phyloP scores from a whole-genome alignment of 2,797 vertebrate genomes.

The Chiloscyllium punctatum region DNA sequence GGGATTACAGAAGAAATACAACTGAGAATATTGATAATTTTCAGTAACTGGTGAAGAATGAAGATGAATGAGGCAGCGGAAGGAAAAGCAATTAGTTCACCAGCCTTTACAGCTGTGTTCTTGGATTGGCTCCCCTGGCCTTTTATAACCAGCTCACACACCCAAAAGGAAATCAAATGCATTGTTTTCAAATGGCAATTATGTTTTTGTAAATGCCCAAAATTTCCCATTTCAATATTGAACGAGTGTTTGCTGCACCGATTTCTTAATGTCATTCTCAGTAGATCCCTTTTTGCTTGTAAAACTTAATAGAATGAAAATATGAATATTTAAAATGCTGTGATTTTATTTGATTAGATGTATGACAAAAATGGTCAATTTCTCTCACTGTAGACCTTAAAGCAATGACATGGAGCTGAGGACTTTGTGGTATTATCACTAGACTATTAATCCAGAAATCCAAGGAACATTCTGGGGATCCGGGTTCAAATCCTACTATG shows the following conservation, averaged over 20 bases:
- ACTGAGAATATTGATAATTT: constrained; percentile 89
- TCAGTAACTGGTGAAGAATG: constrained; percentile 88
- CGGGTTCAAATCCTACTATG: too few relatives aligned
- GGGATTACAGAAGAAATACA: constrained; percentile 81
- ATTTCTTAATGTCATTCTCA: neutral
- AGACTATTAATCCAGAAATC: too few relatives aligned
- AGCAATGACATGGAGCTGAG: neutral
- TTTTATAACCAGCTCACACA: constrained; percentile 57
- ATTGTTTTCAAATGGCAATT: neutral
- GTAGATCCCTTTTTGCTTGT: neutral
- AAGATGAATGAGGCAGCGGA: constrained; percentile 86
- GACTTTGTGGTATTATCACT: too few relatives aligned
- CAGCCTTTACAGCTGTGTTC: constrained; percentile 78
- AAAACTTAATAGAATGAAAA: neutral
- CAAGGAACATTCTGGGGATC: too few relatives aligned
- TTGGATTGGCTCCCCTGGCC: constrained; percentile 64
- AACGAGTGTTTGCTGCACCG: too few relatives aligned
- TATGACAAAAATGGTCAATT: neutral
- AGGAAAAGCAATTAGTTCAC: constrained; percentile 78
- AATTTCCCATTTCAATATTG: neutral
- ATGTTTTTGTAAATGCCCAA: constrained; percentile 2
- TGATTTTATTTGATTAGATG: neutral
- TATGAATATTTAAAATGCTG: neutral
- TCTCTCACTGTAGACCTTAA: neutral
- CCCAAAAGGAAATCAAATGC: constrained; percentile 40